phyloP scores from a whole-genome alignment of 2,888 invertebrate species.

The Dynastes hyllus region DNA sequence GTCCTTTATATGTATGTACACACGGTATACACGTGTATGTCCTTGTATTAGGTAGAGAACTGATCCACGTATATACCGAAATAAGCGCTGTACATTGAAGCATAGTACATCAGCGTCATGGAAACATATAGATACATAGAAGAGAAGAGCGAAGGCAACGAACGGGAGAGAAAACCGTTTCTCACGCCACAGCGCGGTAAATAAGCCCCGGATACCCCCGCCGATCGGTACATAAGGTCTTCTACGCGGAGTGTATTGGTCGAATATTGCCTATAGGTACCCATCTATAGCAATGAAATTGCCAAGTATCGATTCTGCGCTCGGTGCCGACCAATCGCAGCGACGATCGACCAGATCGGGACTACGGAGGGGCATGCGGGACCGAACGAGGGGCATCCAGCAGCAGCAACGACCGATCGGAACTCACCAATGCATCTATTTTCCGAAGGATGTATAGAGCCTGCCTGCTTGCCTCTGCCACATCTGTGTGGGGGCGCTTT shows the following conservation, averaged over 20 bases:
- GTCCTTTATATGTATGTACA: not conserved
- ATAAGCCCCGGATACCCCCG: slow-evolving; percentile 18
- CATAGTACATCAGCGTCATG: not conserved
- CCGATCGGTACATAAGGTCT: slow-evolving; percentile 49
- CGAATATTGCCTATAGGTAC: slow-evolving; percentile 71
- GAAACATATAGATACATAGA: not conserved
- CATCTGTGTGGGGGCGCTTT: not conserved
- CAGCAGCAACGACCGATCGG: slow-evolving; percentile 64
- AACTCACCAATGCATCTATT: slow-evolving; percentile 66
- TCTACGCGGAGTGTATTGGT: slow-evolving; percentile 65
- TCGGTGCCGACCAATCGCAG: slow-evolving; percentile 73
- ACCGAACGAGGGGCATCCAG: slow-evolving; percentile 52
- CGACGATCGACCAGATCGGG: slow-evolving; percentile 52
- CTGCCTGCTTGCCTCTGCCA: not conserved
- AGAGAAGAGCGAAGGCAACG: not conserved
- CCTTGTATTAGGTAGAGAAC: not conserved
- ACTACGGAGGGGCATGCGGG: slow-evolving; percentile 56
- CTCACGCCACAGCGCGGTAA: slow-evolving; percentile 28
- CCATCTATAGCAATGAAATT: slow-evolving; percentile 72
- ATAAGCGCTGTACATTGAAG: too few relatives aligned
- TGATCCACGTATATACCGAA: not conserved
- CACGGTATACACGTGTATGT: not conserved
- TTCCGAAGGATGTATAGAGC: slow-evolving; percentile 52
- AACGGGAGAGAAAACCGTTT: slow-evolving; percentile 19
- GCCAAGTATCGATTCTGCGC: slow-evolving; percentile 78